Percentiles rank a stretch among this genome's conserved stretches.
Conservation (phyloP, 2,113 vertebrate species). For the Hemiprocne comata region DNA sequence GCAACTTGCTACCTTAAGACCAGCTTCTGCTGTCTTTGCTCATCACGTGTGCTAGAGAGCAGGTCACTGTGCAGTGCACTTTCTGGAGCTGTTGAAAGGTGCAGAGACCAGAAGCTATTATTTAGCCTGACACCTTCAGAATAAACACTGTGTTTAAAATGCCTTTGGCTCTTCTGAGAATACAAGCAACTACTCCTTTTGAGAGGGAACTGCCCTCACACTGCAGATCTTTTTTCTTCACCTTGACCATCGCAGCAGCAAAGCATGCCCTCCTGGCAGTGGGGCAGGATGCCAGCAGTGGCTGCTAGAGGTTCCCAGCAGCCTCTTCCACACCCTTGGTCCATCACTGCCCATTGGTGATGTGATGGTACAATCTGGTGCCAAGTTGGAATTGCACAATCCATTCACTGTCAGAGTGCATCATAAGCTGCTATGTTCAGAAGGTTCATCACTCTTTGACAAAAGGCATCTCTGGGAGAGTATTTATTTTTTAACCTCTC, state of each 20-base stretch:
- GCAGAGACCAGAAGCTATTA: neutral
- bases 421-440: conserved; percentile 6
- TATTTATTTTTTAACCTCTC: conserved; percentile 28
- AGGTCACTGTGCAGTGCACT: neutral
- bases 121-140: neutral
- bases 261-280: neutral
- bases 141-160: neutral
- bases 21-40: neutral
- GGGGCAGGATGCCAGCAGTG: neutral
- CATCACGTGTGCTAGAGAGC: neutral
- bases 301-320: neutral
- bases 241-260: rapidly evolving
- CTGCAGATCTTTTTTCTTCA: rapidly evolving
- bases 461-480: neutral
- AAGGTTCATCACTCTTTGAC: conserved; percentile 14
- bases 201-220: neutral
- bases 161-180: neutral
- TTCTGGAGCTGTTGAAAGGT: neutral
- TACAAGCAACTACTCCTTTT: neutral
- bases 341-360: neutral
- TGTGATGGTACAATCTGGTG: neutral
- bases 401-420: neutral
- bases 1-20: neutral
- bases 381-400: neutral
- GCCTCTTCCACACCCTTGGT: neutral